A percentile compares a stretch with the other conserved stretches of the same genome.
These are phyloP conservation scores for Callipepla squamata DNA, from an alignment of 2,113 vertebrate genomes.

Conservation along the genomic window DNA sequence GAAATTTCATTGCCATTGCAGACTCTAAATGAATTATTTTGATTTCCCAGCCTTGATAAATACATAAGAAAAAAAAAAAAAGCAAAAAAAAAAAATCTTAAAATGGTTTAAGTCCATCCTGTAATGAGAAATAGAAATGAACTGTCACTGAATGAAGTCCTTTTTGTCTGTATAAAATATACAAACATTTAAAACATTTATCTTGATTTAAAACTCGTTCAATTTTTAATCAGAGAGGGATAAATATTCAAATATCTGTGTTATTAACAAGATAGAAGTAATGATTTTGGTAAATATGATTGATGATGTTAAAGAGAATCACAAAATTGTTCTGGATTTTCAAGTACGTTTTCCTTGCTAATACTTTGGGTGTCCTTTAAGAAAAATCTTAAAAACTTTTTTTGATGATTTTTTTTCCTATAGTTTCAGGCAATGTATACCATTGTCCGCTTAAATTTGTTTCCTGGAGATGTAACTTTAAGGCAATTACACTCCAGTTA, in stretches of 20 bases:
- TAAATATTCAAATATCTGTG: not conserved
- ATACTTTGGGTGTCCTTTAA: not conserved
- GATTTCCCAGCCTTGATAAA: not conserved
- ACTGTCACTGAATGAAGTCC: fast-evolving
- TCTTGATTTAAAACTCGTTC: not conserved
- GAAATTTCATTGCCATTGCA: not conserved
- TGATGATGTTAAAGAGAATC: not conserved
- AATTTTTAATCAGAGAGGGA: not conserved
- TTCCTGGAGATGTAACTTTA: not conserved
- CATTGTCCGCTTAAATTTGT: not conserved
- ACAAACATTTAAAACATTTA: not conserved
- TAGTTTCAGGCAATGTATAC: not conserved
- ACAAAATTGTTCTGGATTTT: not conserved
- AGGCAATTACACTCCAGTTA: not conserved
- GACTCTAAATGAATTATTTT: not conserved
- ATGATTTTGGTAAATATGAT: not conserved
- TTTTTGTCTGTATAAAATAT: not conserved
- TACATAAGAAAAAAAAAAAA: not conserved
- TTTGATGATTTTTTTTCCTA: not conserved
- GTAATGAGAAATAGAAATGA: not conserved
- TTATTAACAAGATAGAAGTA: not conserved
- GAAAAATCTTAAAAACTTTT: not conserved
- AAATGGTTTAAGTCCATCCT: not conserved
- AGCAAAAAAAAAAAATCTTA: not conserved
- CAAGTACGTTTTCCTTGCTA: not conserved